Conservation (phyloP, 2,888 invertebrate genomes). For the Drosophila longiperda region DNA sequence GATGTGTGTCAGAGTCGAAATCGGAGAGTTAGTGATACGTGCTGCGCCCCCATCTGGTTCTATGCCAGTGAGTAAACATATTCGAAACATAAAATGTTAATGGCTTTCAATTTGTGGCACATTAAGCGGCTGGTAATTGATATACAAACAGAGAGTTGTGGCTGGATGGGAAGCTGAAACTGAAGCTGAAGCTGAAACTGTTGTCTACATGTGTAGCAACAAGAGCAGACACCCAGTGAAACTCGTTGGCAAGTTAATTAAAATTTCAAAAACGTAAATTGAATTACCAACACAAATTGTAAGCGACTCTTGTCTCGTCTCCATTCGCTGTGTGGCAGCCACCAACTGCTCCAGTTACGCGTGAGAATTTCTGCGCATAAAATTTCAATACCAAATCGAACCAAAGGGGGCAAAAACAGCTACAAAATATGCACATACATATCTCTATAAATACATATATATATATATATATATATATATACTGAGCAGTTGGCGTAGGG, state of each 20-base stretch:
- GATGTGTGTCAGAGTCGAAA: slow-evolving; percentile 61
- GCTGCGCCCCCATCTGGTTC: slow-evolving; percentile 11
- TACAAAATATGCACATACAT: background rate
- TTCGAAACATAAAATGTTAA: slow-evolving; percentile 59
- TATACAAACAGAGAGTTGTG: slow-evolving; percentile 54
- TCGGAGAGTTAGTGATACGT: slow-evolving; percentile 44
- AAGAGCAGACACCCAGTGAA: slow-evolving; percentile 51
- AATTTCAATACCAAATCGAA: slow-evolving; percentile 77
- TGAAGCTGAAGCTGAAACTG: slow-evolving; percentile 10
- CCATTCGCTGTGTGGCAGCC: slow-evolving; percentile 20
- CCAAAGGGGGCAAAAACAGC: background rate
- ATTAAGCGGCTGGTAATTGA: slow-evolving; percentile 68
- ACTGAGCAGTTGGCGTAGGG: slow-evolving; percentile 5
- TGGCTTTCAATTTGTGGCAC: slow-evolving; percentile 80
- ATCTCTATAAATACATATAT: background rate
- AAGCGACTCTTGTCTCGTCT: slow-evolving; percentile 38
- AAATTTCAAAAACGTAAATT: slow-evolving; percentile 82
- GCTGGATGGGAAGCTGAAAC: background rate
- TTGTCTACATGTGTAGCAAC: slow-evolving; percentile 36
- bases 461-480: background rate
- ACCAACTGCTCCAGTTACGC: slow-evolving; percentile 81
- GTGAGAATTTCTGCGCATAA: slow-evolving; percentile 83
- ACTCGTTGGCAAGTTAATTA: slow-evolving; percentile 74
- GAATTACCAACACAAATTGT: slow-evolving; percentile 79
- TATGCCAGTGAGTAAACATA: slow-evolving; percentile 17